These are phyloP conservation scores for Falco rusticolus DNA, from an alignment of 2,797 vertebrate species.

Conservation along the genomic window DNA sequence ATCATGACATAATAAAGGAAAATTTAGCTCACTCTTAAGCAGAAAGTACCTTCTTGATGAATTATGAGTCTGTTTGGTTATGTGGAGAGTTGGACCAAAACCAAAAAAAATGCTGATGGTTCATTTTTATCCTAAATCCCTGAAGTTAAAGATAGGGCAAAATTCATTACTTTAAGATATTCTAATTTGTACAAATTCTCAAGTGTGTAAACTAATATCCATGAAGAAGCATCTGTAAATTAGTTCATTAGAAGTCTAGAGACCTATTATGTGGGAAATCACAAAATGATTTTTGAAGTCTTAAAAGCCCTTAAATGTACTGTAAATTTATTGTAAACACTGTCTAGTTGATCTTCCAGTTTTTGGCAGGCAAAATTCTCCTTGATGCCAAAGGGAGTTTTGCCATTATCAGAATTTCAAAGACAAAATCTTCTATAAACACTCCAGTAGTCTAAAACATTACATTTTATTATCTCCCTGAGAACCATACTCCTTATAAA, in stretches of 20 bases:
- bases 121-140: neutral
- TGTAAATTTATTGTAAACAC: conserved; percentile 31
- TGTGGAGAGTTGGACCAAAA: neutral
- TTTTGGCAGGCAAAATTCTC: conserved; percentile 27
- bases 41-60: neutral
- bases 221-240: neutral
- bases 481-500: conserved; percentile 7
- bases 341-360: neutral
- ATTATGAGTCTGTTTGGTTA: neutral
- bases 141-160: neutral
- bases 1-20: neutral
- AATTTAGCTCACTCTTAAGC: neutral
- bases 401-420: conserved; percentile 19
- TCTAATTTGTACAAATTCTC: neutral
- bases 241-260: conserved; percentile 14
- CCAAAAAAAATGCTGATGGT: neutral
- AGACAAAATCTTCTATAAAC: neutral
- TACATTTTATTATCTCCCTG: conserved; percentile 12
- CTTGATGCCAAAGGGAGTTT: conserved; percentile 21
- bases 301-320: conserved; percentile 15
- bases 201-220: neutral
- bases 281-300: neutral
- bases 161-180: neutral
- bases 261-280: neutral
- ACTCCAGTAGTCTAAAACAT: neutral